These are phyloP conservation scores for Haliclona indistincta DNA, from an alignment of 37 sponge, comb jelly and placozoan genomes.

Conservation along the genomic window DNA sequence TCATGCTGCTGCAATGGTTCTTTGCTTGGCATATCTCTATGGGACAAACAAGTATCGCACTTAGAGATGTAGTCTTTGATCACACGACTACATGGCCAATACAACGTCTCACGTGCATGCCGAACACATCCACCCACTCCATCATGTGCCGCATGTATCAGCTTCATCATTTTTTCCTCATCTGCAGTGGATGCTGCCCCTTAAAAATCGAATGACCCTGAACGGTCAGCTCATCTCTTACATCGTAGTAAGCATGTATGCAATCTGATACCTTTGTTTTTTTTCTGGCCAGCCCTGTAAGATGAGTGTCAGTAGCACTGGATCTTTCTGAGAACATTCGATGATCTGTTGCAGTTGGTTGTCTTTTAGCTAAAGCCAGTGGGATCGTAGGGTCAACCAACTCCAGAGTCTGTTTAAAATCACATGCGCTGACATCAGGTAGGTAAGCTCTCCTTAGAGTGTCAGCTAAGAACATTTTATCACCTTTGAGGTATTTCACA, in stretches of 20 bases:
- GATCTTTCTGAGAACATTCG: not conserved
- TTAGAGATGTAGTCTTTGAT: conserved; percentile 21
- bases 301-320: not conserved
- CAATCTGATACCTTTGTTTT: no score
- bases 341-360: not conserved
- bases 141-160: no score
- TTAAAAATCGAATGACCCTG: no score
- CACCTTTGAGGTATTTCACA: not conserved
- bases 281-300: not conserved
- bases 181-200: no score
- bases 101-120: conserved; percentile 33
- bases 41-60: conserved; percentile 9
- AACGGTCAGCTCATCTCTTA: no score
- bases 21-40: not conserved
- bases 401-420: not conserved
- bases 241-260: no score
- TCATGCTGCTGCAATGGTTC: conserved; percentile 33
- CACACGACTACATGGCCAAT: conserved; percentile 30
- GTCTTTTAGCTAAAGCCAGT: not conserved
- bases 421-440: not conserved
- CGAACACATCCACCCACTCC: conserved; percentile 10
- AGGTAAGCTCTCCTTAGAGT: not conserved
- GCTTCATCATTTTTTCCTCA: no score
- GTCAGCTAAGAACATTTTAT: not conserved
- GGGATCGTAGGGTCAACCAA: not conserved